Conservation (phyloP, 2,113 vertebrate species). For the Oncorhynchus nerka region DNA sequence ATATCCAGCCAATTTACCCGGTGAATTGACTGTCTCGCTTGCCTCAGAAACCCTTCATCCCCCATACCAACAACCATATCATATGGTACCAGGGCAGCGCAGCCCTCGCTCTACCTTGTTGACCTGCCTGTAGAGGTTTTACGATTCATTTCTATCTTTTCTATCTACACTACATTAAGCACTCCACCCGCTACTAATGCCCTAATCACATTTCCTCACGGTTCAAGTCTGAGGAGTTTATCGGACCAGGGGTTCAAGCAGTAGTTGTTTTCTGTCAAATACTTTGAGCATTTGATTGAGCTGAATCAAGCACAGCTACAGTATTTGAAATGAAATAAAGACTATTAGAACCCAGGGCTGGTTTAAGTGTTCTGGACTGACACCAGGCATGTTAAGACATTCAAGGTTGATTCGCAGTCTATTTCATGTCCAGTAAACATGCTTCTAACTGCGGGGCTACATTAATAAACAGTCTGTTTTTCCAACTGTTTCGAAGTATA, state of each 20-base stretch:
- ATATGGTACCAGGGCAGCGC: constrained; percentile 14
- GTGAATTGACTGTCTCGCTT: constrained; percentile 16
- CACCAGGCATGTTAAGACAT: too few species aligned
- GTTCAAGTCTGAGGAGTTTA: constrained; percentile 7
- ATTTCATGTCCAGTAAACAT: too few species aligned
- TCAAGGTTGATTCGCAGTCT: too few species aligned
- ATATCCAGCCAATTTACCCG: constrained; percentile 29
- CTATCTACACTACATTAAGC: constrained; percentile 6
- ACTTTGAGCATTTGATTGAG: too few species aligned
- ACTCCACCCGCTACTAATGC: constrained; percentile 27
- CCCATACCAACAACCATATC: constrained; percentile 17
- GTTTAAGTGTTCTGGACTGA: too few species aligned
- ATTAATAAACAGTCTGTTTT: too few species aligned
- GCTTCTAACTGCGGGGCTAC: too few species aligned
- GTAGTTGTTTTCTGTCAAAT: too few species aligned
- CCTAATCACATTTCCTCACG: constrained; percentile 42
- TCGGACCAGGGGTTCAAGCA: constrained; percentile 3
- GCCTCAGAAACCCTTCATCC: constrained; percentile 12
- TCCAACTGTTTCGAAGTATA: too few species aligned
- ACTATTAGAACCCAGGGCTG: too few species aligned
- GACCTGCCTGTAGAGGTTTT: constrained; percentile 38
- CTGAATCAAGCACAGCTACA: too few species aligned
- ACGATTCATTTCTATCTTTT: constrained; percentile 33
- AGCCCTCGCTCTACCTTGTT: constrained; percentile 41
- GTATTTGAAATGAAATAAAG: too few species aligned